A percentile compares a stretch with the other conserved stretches of the same genome.
These are phyloP conservation scores for Psephotus haematonotus DNA, from an alignment of 2,113 vertebrate genomes.

Conservation along the genomic window DNA sequence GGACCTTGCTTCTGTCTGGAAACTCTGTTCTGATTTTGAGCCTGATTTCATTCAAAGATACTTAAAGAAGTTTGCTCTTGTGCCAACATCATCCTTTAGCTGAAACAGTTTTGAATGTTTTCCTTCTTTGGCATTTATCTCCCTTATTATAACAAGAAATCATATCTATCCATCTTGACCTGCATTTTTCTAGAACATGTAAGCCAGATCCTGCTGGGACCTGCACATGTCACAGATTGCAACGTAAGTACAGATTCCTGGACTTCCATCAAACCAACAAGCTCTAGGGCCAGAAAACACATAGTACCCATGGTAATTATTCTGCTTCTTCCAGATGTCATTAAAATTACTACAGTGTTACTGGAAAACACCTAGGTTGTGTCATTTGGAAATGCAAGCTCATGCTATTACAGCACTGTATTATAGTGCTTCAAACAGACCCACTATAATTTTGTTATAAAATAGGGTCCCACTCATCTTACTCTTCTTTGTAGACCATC, in stretches of 20 bases:
- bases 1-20: neutral
- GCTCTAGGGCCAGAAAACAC: neutral
- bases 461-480: neutral
- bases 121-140: neutral
- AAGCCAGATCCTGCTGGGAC: neutral
- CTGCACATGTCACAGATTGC: neutral
- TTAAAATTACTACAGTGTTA: neutral
- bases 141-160: neutral
- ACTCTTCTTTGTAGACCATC: neutral
- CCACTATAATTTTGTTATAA: neutral
- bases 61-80: neutral
- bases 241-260: neutral
- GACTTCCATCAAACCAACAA: neutral
- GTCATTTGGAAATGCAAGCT: constrained; percentile 5
- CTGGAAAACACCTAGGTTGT: neutral
- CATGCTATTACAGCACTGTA: neutral
- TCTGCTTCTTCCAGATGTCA: neutral
- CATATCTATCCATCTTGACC: neutral
- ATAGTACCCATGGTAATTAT: neutral
- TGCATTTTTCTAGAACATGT: neutral
- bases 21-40: neutral
- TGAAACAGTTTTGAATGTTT: neutral
- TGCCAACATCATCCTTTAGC: neutral
- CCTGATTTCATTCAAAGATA: neutral
- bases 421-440: neutral